Evolutionary conservation across 2,797 vertebrate species (phyloP).

Genomic region (Dryobates pubescens): DNA sequence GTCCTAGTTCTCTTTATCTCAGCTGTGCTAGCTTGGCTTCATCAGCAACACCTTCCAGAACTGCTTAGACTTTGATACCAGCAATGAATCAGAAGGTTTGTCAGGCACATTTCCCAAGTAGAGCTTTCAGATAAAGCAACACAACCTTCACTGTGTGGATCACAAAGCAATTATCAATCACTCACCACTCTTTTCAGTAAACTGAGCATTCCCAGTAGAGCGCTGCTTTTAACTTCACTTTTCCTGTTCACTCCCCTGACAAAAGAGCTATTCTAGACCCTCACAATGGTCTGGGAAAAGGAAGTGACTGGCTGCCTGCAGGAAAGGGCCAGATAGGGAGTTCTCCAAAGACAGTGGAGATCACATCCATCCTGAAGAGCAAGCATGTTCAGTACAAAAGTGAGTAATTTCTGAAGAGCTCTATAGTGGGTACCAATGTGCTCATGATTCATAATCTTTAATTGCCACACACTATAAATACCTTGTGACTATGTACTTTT

Average conservation of each 20-base stretch:
- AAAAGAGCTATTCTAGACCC: constrained; percentile 8
- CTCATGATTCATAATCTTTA: not conserved
- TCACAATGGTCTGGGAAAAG: not conserved
- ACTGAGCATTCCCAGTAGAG: not conserved
- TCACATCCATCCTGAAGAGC: not conserved
- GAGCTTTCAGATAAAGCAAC: constrained; percentile 27
- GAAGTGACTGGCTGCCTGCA: not conserved
- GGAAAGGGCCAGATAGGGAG: constrained; percentile 6
- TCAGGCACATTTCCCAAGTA: not conserved
- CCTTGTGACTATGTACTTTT: not conserved
- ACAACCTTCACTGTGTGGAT: not conserved
- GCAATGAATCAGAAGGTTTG: constrained; percentile 8
- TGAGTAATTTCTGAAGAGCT: not conserved
- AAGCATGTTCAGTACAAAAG: not conserved
- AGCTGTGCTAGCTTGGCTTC: not conserved
- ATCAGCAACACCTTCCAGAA: not conserved
- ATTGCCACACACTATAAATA: not conserved
- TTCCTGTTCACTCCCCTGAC: constrained; percentile 18
- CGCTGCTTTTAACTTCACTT: constrained; percentile 28
- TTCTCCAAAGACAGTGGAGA: not conserved
- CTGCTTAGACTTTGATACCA: not conserved
- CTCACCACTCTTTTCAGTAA: not conserved
- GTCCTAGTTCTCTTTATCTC: not conserved
- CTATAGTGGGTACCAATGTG: not conserved
- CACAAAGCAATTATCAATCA: not conserved